Conservation (phyloP, 1,140 invertebrate species). For the Pseudomyrmex cubaensis region DNA sequence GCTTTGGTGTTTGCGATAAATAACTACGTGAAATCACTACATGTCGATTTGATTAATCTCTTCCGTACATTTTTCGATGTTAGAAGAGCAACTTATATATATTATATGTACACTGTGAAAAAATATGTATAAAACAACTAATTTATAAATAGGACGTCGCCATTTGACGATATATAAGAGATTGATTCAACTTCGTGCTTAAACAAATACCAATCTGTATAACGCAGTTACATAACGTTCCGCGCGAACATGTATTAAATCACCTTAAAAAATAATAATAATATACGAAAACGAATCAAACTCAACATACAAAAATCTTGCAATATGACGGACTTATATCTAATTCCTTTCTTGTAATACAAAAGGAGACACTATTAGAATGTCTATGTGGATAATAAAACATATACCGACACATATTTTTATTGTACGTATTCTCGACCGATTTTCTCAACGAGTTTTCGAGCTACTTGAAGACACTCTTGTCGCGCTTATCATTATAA, state of each 20-base stretch:
- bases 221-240: background rate
- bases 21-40: constrained; percentile 22
- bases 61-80: constrained; percentile 11
- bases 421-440: constrained; percentile 50
- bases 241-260: constrained; percentile 22
- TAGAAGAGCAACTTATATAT: constrained; percentile 24
- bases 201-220: constrained; percentile 35
- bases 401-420: constrained; percentile 63
- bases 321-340: constrained; percentile 50
- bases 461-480: constrained; percentile 57
- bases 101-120: background rate
- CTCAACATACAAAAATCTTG: constrained; percentile 40
- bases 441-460: constrained; percentile 41
- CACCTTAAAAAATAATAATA: constrained; percentile 39
- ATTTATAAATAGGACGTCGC: constrained; percentile 15
- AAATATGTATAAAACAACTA: background rate
- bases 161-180: background rate
- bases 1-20: constrained; percentile 42
- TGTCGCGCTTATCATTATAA: constrained; percentile 42
- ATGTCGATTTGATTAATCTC: constrained; percentile 22
- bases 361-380: constrained; percentile 58
- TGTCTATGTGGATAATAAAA: constrained; percentile 63
- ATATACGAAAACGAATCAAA: constrained; percentile 53
- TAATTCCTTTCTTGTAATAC: constrained; percentile 44
- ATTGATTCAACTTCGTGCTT: background rate